These are phyloP conservation scores for Athalia rosae DNA, from an alignment of 2,888 invertebrate genomes.

Conservation along the genomic window DNA sequence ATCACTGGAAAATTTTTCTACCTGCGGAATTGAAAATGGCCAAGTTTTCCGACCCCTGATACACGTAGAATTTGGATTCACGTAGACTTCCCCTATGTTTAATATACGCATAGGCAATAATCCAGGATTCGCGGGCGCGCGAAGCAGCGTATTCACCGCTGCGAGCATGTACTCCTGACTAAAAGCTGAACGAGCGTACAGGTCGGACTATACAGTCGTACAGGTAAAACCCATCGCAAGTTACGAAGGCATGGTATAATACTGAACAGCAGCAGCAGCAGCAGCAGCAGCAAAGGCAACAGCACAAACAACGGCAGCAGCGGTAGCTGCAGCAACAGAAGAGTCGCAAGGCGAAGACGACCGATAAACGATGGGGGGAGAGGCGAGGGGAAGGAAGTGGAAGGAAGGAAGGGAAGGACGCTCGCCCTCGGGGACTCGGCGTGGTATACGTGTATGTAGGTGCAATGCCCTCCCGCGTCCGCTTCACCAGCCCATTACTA, in stretches of 20 bases:
- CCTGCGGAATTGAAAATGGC: neutral
- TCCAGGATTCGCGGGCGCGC: too few relatives aligned
- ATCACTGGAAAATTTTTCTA: neutral
- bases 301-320: neutral
- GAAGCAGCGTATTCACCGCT: neutral
- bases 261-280: too few relatives aligned
- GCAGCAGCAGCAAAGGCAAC: neutral
- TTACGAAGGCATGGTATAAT: too few relatives aligned
- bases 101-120: too few relatives aligned
- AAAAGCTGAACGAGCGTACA: too few relatives aligned
- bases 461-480: constrained; percentile 44
- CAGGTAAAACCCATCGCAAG: too few relatives aligned
- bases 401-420: constrained; percentile 42
- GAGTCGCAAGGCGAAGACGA: constrained; percentile 35
- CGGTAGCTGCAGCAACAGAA: neutral
- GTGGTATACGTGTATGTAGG: constrained; percentile 37
- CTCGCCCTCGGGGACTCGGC: constrained; percentile 41
- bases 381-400: constrained; percentile 52
- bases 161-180: neutral
- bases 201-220: too few relatives aligned
- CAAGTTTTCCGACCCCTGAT: too few relatives aligned
- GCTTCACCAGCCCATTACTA: constrained; percentile 33
- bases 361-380: constrained; percentile 37
- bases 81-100: too few relatives aligned
- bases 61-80: too few relatives aligned